phyloP scores from a whole-genome alignment of 1,140 invertebrate species.

The Holcopasites calliopsidis region DNA sequence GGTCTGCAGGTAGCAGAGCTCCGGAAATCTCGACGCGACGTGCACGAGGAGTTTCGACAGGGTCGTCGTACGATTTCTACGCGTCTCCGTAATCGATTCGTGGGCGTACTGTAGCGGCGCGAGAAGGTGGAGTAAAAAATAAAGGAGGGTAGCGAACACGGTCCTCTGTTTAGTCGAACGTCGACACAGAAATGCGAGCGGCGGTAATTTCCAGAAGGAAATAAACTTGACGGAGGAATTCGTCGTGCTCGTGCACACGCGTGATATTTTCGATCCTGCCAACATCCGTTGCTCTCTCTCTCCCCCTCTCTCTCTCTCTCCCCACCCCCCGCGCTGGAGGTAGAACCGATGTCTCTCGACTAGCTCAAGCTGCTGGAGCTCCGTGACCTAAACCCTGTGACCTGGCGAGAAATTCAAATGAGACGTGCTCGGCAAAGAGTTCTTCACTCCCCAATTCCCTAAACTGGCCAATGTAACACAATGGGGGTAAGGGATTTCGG shows the following conservation, averaged over 20 bases:
- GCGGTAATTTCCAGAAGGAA: slow-evolving; percentile 72
- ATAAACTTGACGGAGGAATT: slow-evolving; percentile 71
- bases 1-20: slow-evolving; percentile 16
- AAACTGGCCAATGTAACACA: slow-evolving; percentile 3
- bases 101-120: slow-evolving; percentile 8
- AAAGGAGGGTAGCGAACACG: not conserved
- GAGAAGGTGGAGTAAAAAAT: not conserved
- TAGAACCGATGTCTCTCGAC: too few relatives aligned
- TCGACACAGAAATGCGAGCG: slow-evolving; percentile 48
- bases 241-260: slow-evolving; percentile 67
- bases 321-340: too few relatives aligned
- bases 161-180: slow-evolving; percentile 60
- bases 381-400: not conserved
- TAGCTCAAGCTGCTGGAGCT: too few relatives aligned
- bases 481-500: not conserved
- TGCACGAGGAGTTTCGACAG: slow-evolving; percentile 45
- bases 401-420: slow-evolving; percentile 10
- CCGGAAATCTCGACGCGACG: not conserved
- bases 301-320: too few relatives aligned
- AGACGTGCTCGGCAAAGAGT: too few relatives aligned
- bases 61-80: not conserved
- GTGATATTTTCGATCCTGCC: slow-evolving; percentile 67
- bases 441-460: too few relatives aligned
- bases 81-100: not conserved
- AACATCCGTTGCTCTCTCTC: slow-evolving; percentile 31